phyloP scores from a whole-genome alignment of 2,797 vertebrate genomes.

The Phataginus tricuspis region DNA sequence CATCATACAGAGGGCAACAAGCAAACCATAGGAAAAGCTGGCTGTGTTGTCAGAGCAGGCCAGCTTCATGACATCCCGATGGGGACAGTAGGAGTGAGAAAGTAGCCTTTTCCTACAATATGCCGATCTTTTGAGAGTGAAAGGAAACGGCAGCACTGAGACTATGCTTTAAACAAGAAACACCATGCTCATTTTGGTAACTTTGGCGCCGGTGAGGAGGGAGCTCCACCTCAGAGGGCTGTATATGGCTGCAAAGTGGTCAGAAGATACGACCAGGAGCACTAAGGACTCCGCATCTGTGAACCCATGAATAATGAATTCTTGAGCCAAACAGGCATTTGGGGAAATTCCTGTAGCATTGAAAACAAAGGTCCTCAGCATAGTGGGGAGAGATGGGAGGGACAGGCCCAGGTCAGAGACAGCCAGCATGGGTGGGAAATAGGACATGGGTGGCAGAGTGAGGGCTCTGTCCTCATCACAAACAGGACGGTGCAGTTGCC shows the following conservation, averaged over 20 bases:
- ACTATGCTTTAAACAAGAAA: conserved; percentile 35
- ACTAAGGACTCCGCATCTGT: conserved; percentile 48
- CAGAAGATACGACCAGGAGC: conserved; percentile 54
- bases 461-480: conserved; percentile 54
- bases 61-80: conserved; percentile 71
- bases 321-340: conserved; percentile 37
- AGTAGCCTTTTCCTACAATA: conserved; percentile 56
- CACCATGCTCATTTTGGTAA: conserved; percentile 29
- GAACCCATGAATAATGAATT: conserved; percentile 53
- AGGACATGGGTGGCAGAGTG: conserved; percentile 82
- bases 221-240: conserved; percentile 34
- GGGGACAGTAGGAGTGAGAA: conserved; percentile 54
- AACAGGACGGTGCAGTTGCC: conserved; percentile 48
- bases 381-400: background rate
- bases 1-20: conserved; percentile 56
- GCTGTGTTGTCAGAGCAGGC: conserved; percentile 55
- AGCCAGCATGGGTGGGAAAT: conserved; percentile 84
- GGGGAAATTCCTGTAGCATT: conserved; percentile 43
- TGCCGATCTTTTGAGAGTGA: conserved; percentile 50
- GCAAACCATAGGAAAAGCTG: conserved; percentile 55
- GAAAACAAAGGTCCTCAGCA: conserved; percentile 50
- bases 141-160: conserved; percentile 44
- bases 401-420: conserved; percentile 36
- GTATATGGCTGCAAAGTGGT: background rate
- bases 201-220: conserved; percentile 77